Evolutionary conservation across 2,113 vertebrate genomes (phyloP), one percentile per base, ranked within the genome.

Genomic region (Platanista minor): DNA sequence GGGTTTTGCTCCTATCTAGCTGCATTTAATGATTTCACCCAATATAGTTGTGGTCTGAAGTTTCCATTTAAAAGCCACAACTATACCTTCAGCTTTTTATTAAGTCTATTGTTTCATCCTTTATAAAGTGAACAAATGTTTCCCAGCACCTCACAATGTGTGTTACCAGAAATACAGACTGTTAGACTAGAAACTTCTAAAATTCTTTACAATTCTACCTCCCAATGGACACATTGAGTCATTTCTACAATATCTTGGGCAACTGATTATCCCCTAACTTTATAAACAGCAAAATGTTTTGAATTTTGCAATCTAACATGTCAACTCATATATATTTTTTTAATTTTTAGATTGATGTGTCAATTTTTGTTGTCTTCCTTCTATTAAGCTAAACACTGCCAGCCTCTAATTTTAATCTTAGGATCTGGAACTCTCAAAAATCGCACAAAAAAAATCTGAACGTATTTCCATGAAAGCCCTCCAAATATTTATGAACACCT

Each of bases 211-310:
- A 10, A 83, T 14, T 80, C 29, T 4, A 39, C 41, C 21, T 87
- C 29, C 59, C 33, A 18, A 1, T 0, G 41, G 43, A n/a, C 21
- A 7, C 15, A 25, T 0, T 5, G 17, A 64, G n/a, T 41, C 43
- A 3, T 18, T 18, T 8, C 5, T 17, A 33, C 4, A 14, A 6
- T 15, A 39, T 13, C 23, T 31, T 25, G 33, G 14, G 18, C 4
- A 20, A 25, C 10, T 21, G 43, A 23, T 33, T 41, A n/a, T 5
- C 12, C 18, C 10, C 12, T 21, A 46, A 39, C 12, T 31, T 6
- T 10, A 39, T 27, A 54, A 90, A 39, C 3, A 69, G 27, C 6
- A 14, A 17, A 25, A 1, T 29, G 41, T 75, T 36, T n/a, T n/a
- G 8, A 93, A n/a, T 39, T 61, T 82, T 39, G 43, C 61, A 33